Evolutionary conservation across 2,888 invertebrate genomes (phyloP).

Genomic region (Iphiclides podalirius): DNA sequence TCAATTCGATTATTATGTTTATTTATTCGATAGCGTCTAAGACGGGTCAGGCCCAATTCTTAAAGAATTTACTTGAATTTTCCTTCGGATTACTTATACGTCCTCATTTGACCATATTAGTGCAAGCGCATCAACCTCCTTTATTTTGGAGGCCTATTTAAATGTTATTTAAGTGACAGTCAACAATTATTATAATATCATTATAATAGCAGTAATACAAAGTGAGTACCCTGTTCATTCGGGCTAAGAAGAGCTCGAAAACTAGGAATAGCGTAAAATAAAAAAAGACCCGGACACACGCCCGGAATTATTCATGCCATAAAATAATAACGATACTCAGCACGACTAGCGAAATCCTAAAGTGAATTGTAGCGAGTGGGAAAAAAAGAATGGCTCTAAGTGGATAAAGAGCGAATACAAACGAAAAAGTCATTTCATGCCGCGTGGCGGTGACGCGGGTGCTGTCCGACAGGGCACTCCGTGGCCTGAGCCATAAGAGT

Average conservation of each 20-base stretch:
- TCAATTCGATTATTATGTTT: no score
- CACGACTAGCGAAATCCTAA: constrained; percentile 68
- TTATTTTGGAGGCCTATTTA: no score
- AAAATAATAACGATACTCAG: constrained; percentile 59
- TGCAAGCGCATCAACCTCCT: no score
- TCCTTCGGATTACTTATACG: no score
- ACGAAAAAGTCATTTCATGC: constrained; percentile 79
- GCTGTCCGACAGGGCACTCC: constrained; percentile 38
- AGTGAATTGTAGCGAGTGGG: constrained; percentile 78
- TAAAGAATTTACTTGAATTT: no score
- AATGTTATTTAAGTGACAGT: no score
- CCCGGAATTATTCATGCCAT: constrained; percentile 50
- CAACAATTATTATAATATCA: no score
- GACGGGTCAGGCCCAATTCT: no score
- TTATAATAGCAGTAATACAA: no score
- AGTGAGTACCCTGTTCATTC: background rate
- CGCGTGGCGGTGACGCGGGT: constrained; percentile 66
- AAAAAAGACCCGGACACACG: constrained; percentile 32
- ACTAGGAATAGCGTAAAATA: constrained; percentile 30
- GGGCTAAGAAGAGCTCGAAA: background rate
- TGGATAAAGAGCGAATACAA: constrained; percentile 79
- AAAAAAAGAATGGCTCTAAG: constrained; percentile 76
- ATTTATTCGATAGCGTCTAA: no score
- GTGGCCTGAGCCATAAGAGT: constrained; percentile 40
- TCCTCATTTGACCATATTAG: no score